Evolutionary conservation across 2,113 vertebrate species (phyloP), one percentile per base, ranked within the genome.

Genomic region (Myodes glareolus): DNA sequence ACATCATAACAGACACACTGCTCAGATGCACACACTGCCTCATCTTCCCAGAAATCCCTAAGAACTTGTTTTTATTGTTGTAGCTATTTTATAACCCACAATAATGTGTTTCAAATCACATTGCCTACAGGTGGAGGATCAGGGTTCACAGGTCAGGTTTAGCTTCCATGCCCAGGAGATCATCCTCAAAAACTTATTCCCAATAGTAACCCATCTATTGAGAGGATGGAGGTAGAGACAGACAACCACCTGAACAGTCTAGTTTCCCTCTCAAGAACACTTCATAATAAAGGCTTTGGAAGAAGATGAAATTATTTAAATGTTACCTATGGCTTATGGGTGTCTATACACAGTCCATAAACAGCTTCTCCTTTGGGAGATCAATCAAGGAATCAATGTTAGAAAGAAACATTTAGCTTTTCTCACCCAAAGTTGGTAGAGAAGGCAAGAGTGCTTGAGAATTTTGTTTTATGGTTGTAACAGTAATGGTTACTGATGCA

Each of bases 321-420:
- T 50, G 19, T 45, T 68, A 25, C 42, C 63, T 50, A 7, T 68
- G 63, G 65, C 29, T 50, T 33, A 8, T 68, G 31, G 39, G 84
- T 33, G 2, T 33, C 29, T 36, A 50, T 50, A 10, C 85, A 50
- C 8, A 36, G 42, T 31, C 39, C 61, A 47, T 36, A 67, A 67
- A 63, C 19, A 55, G 61, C 29, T 84, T 90, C 63, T 95, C 27
- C 61, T 92, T 89, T 75, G 27, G 68, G 19, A 80, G 39, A 90
- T 68, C 76, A 61, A 78, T 36, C 3, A 84, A 95, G 76, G 92
- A 87, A 87, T 55, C 3, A 88, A 94, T 91, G 11, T 72, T 81
- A 12, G 12, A 45, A 27, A 10, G 29, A 96, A 84, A 63, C 55
- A 4, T 4, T 84, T 13, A 72, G 73, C 88, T 95, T 88, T 68